Evolutionary conservation across 2,797 vertebrate genomes (phyloP), one percentile per base, ranked within the genome.

Genomic region (Harpagifer antarcticus): DNA sequence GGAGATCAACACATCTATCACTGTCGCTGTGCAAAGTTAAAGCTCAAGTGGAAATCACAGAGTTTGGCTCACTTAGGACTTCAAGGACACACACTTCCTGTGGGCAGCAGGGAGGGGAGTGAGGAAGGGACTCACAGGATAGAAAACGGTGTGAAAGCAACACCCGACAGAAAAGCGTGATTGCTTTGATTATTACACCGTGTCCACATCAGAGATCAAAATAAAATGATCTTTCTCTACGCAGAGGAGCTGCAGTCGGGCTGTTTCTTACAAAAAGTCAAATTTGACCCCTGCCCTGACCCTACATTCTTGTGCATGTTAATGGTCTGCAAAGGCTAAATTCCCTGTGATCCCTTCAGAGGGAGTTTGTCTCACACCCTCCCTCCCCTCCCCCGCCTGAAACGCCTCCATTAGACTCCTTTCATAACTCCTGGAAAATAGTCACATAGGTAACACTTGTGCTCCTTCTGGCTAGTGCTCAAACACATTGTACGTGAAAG

Each of bases 1-100:
- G 61, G 80, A 79, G 85, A 89, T 88, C 85, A 71, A 83, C 80
- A 78, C 88, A 93, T 94, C 87, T 63, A 85, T 94, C 93, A 93
- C 74, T 89, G 92, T 89, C 85, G 73, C 33, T 1, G 44, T 4
- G 79, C 57, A 76, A 71, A 86, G 87, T 83, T 88, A 88, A 85
- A 88, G 72, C 84, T 58, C 27, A 37, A 70, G 76, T 72, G 63
- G 76, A 91, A 91, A 90, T 81, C 71, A 58, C 77, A 72, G 57
- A 75, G 82, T 88, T 80, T 73, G 79, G 76, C 69, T 83, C 33
- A 11, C 27, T 60, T 23, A 74, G 68, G 72, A 83, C 81, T 86
- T 92, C 90, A 94, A 94, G 92, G 92, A 83, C 91, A 72, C 47
- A 12, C 11, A 62, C 64, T 16, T 68, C 57, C 72, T 63, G 58